Base-by-base conservation (phyloP, 2,113 vertebrate genomes). In the Nematolebias whitei region DNA sequence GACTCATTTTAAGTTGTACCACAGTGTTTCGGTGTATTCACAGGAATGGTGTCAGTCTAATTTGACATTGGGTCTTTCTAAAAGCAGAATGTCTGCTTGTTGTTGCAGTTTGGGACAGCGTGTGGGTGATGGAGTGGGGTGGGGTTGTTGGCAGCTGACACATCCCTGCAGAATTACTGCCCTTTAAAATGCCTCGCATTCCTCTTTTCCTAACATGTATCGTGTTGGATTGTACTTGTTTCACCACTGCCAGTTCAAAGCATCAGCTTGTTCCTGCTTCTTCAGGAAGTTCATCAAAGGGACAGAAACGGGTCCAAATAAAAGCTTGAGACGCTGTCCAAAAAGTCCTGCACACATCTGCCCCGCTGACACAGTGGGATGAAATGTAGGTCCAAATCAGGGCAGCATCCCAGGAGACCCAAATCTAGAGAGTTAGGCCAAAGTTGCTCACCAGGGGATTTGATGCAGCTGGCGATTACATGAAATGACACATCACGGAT, bases 401-500 rank as follows among this genome's bases (percentile, higher is more conserved):
- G 2, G 54, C 32, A 74, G 12, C 67, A 18, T 79, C 63, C 73
- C 75, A 69, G 73, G 63, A 20, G 59, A 57, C 32, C 68, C 60
- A 76, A 80, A 75, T 86, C 71, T 86, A 65, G 70, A 49, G 66
- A 72, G 59, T 81, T 74, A 49, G 48, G 76, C 53, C n/a, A 62
- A 75, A 84, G 83, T 85, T 84, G 58, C 69, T 75, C 74, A 71
- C 51, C 74, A 10, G 32, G 73, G 76, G 70, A 63, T 80, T 68
- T 80, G 68, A 78, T 76, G 71, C 75, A 74, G 59, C 67, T 16
- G 55, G 50, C 2, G 70, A 84, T 87, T 82, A 80, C 70, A 63
- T 39, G 63, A 81, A 79, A 76, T 87, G 80, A 80, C 82, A 80
- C 82, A 73, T 79, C 76, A 29, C 18, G 16, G 66, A 29, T 85